Percentiles rank a stretch among this genome's conserved stretches.
These are phyloP conservation scores for Theonella swinhoei DNA, from an alignment of 37 sponge, comb jelly and placozoan species.

Conservation along the genomic window DNA sequence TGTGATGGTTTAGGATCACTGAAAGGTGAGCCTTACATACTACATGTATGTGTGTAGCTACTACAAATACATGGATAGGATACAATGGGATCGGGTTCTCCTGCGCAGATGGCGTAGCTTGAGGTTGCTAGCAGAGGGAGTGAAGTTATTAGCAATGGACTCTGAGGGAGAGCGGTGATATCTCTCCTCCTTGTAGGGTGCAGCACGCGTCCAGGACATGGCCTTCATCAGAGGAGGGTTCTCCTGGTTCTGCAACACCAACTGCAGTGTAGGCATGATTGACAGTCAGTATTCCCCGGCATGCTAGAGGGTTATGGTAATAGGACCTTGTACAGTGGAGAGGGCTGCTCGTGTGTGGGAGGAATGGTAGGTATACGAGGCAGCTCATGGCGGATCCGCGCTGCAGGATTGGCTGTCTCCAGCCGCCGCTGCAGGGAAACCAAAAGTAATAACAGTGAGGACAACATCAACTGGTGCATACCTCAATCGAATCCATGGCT, in stretches of 20 bases:
- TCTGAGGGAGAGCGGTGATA: constrained; percentile 88
- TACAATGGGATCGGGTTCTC: constrained; percentile 62
- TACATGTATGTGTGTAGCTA: not conserved
- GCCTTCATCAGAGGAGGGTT: constrained; percentile 88
- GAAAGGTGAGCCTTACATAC: not conserved
- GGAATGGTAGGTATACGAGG: constrained; percentile 51
- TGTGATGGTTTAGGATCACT: not conserved
- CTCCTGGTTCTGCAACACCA: constrained; percentile 73
- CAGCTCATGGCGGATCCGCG: constrained; percentile 33
- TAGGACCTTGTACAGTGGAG: constrained; percentile 54
- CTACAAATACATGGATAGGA: constrained; percentile 8
- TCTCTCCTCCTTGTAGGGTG: constrained; percentile 92
- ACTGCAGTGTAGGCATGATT: constrained; percentile 32
- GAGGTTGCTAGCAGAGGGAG: constrained; percentile 82
- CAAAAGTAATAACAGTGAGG: not conserved
- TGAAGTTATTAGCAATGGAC: constrained; percentile 94
- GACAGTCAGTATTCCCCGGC: not conserved
- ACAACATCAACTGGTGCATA: not conserved
- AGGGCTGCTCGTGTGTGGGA: constrained; percentile 51
- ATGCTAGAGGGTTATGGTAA: not conserved
- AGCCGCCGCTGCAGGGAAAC: not conserved
- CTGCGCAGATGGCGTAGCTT: constrained; percentile 71
- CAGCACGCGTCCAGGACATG: constrained; percentile 89
- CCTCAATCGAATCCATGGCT: not conserved
- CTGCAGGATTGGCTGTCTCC: constrained; percentile 42